These are phyloP conservation scores for Lampropteryx suffumata DNA, from an alignment of 2,888 invertebrate species.

Conservation along the genomic window DNA sequence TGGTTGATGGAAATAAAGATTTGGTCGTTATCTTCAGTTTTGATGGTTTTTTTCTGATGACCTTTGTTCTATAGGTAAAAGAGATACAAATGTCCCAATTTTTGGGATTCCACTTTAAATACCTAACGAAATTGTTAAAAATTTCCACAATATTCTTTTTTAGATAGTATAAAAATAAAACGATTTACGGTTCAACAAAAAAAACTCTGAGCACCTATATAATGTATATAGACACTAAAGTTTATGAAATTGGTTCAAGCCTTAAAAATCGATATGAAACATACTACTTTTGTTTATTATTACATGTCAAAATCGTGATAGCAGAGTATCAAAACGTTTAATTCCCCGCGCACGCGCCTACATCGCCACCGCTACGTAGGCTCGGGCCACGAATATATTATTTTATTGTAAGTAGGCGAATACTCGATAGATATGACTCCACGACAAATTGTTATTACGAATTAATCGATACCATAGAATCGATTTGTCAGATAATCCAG, in stretches of 20 bases:
- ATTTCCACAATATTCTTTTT: no score
- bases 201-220: no score
- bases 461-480: slow-evolving; percentile 64
- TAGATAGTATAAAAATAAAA: no score
- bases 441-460: slow-evolving; percentile 79
- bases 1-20: slow-evolving; percentile 40
- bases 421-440: slow-evolving; percentile 64
- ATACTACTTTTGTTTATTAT: not conserved
- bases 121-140: no score
- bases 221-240: no score
- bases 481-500: slow-evolving; percentile 28
- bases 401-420: slow-evolving; percentile 73
- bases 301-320: slow-evolving; percentile 7
- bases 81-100: no score
- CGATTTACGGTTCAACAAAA: no score
- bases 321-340: slow-evolving; percentile 60
- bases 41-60: no score
- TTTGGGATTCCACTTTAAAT: no score
- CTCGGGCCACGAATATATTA: slow-evolving; percentile 72
- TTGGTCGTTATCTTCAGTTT: slow-evolving; percentile 42
- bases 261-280: no score
- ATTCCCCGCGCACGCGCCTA: slow-evolving; percentile 58
- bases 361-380: slow-evolving; percentile 65
- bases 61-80: no score
- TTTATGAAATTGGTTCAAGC: no score